Base-by-base conservation (phyloP, 2,797 vertebrate genomes). In the Sylvia borin region DNA sequence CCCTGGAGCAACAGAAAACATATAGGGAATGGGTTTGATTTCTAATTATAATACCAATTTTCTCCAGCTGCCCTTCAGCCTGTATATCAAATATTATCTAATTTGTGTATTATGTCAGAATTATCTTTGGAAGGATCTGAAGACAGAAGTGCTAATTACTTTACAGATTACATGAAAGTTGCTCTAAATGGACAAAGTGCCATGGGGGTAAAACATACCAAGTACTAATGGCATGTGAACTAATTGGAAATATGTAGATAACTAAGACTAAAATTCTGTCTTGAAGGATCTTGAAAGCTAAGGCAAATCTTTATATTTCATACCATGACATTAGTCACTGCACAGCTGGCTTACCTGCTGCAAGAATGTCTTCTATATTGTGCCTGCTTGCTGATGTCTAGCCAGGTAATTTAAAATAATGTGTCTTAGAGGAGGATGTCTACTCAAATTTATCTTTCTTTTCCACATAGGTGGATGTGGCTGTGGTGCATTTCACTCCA, bases 401-500 rank as follows among this genome's bases (percentile, higher is more conserved):
- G 18, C 16, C 1, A 2, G 29, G 31, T 62, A 65, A 55, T 31
- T 47, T 62, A 26, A 65, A 76, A 91, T 57, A 55, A 25, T 3
- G 4, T 47, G 18, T 91, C 53, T 81, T 9, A 11, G 26, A 79
- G 34, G 38, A 92, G 25, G 47, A 7, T 36, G 40, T 60, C 18
- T 66, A 13, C 55, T 81, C 19, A 36, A 19, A 40, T 73, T 29
- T 84, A 10, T 75, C 58, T 58, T 67, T 85, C 60, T 72, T 92
- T 76, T 75, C 25, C 62, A 26, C 97, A 27, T 65, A 99, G 99
- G 99, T 99, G 97, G 99, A 99, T 12, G 99, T 99, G 70, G 99
- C 98, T 38, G 98, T 99, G 72, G 98, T 99, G 55, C 99, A 98
- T 97, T 99, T 99, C 97, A 99, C 98, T 22, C 99, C 99, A 5